Evolutionary conservation across 92 coral and sea anemone species (phyloP), one percentile per base, ranked within the genome.

Genomic region (Paramuricea clavata): DNA sequence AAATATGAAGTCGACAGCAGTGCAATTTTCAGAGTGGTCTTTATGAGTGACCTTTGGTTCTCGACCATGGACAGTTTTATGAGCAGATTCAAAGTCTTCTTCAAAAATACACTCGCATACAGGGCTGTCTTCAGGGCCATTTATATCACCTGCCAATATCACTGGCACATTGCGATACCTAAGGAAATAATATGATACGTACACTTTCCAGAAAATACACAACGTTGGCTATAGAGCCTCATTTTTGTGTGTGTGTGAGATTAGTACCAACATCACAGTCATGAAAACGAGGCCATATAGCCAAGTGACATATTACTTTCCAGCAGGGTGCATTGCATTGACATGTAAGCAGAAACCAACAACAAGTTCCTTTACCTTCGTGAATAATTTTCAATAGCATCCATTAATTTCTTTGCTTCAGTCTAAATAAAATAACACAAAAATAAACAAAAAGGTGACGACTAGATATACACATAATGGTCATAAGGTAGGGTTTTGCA

Each of bases 21-120:
- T 74, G 71, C 95, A 86, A 34, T 89, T 88, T 9, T 95, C 97
- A 22, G 76, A 91, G 83, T 96, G 97, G 68, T 94, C 93, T 78
- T 88, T 91, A 81, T 96, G 99, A 1, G 99, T 96, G 19, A 96
- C 99, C 0, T 78, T 67, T 7, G 99, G 97, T 52, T 96, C 99
- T 70, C 74, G 83, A 17, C 93, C 94, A 87, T 96, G 94, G 1
- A 96, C 93, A 73, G 85, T 89, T 72, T 93, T 94, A 76, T 87
- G 94, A 0, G 99, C 95, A 3, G 99, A 96, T 30, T 56, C 67
- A 69, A 91, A 96, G 3, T 94, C 96, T 83, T 89, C 91, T 78
- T 90, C 91, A 21, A 85, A 59, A 49, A 96, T 91, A 74, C 85
- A 93, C 26, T 73, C 88, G 39, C 93, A 96, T 21, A 94, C 98